Evolutionary conservation across 2,888 invertebrate species (phyloP).

Genomic region (Heteropelma amictum): DNA sequence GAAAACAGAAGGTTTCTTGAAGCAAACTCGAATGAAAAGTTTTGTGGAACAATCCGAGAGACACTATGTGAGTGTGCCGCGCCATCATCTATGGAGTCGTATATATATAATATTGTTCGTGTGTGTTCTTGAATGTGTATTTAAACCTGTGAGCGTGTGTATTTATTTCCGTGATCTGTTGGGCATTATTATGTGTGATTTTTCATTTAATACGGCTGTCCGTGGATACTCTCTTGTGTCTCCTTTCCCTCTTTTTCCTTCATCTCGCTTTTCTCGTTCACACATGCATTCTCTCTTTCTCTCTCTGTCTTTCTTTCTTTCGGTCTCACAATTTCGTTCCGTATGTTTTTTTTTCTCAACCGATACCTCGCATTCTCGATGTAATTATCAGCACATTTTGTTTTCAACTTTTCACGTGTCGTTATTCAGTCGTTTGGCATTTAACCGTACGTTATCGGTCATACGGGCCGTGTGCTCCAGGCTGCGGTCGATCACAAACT

Average conservation of each 20-base stretch:
- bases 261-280: slow-evolving; percentile 55
- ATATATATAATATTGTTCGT: slow-evolving; percentile 77
- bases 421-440: slow-evolving; percentile 39
- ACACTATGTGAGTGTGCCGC: slow-evolving; percentile 79
- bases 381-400: slow-evolving; percentile 39
- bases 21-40: slow-evolving; percentile 79
- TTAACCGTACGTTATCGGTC: slow-evolving; percentile 67
- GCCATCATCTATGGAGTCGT: slow-evolving; percentile 79
- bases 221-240: slow-evolving; percentile 60
- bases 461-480: slow-evolving; percentile 65
- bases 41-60: slow-evolving; percentile 78
- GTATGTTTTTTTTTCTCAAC: slow-evolving; percentile 42
- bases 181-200: slow-evolving; percentile 63
- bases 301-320: slow-evolving; percentile 59
- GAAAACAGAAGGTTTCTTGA: slow-evolving; percentile 79
- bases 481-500: slow-evolving; percentile 70
- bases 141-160: slow-evolving; percentile 62
- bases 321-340: slow-evolving; percentile 42
- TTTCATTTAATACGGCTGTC: slow-evolving; percentile 57
- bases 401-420: slow-evolving; percentile 55
- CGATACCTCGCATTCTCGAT: slow-evolving; percentile 46
- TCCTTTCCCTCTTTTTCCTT: slow-evolving; percentile 54
- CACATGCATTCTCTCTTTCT: slow-evolving; percentile 53
- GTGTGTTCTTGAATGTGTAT: slow-evolving; percentile 58
- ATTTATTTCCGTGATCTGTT: slow-evolving; percentile 62